These are phyloP conservation scores for Liolophura sinensis DNA, from an alignment of 1,140 invertebrate species.

Conservation along the genomic window DNA sequence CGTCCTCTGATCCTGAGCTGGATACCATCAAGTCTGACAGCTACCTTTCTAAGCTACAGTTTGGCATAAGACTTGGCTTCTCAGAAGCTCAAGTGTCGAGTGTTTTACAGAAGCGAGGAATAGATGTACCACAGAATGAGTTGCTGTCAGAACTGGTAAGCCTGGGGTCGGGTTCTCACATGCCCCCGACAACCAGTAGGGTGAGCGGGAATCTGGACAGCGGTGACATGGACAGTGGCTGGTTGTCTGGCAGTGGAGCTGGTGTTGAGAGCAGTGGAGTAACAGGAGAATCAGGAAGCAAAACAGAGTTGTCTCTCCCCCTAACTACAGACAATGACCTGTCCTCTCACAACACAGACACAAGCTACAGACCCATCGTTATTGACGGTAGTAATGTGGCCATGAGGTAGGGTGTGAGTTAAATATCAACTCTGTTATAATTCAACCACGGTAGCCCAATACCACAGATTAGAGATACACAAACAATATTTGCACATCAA, in stretches of 20 bases:
- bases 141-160: constrained; percentile 73
- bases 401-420: constrained; percentile 44
- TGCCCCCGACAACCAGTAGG: background rate
- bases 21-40: constrained; percentile 12
- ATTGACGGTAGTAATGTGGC: constrained; percentile 60
- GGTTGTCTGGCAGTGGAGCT: background rate
- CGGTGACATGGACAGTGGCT: constrained; percentile 1
- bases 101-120: constrained; percentile 80
- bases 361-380: constrained; percentile 49
- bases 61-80: constrained; percentile 88
- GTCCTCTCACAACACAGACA: background rate
- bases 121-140: constrained; percentile 82
- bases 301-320: background rate
- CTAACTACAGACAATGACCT: background rate
- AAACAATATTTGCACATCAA: too few species aligned
- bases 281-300: background rate
- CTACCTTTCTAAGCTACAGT: constrained; percentile 68
- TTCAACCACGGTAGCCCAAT: too few species aligned
- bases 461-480: too few species aligned
- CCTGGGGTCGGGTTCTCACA: constrained; percentile 36
- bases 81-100: constrained; percentile 82
- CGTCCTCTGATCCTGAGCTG: background rate
- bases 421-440: too few species aligned
- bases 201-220: background rate
- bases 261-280: background rate